Conservation (phyloP, 2,113 vertebrate species). For the Cyanocitta stelleri region DNA sequence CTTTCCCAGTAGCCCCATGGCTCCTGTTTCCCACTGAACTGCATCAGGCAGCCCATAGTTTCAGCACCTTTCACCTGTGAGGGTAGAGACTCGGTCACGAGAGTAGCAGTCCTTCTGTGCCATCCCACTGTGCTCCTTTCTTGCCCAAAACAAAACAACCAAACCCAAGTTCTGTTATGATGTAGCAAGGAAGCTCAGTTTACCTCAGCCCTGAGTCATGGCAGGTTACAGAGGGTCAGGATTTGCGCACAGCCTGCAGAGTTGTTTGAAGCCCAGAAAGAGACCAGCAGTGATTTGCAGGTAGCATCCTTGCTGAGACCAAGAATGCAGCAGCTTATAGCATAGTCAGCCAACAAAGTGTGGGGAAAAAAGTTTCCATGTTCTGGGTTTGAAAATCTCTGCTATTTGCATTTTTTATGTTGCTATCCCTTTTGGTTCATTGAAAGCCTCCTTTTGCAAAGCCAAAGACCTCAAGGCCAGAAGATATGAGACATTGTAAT, state of each 20-base stretch:
- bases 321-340: not conserved
- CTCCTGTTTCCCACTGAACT: not conserved
- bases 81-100: not conserved
- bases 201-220: not conserved
- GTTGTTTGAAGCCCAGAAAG: not conserved
- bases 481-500: not conserved
- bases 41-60: not conserved
- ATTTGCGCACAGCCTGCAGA: not conserved
- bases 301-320: not conserved
- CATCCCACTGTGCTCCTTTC: not conserved
- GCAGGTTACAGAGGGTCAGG: not conserved
- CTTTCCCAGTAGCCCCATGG: not conserved
- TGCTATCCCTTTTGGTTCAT: not conserved
- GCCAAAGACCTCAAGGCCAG: not conserved
- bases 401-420: not conserved
- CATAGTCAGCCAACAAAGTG: not conserved
- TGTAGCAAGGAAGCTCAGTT: not conserved
- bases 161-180: not conserved
- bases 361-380: not conserved
- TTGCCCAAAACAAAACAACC: not conserved
- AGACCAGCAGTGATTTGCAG: not conserved
- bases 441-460: not conserved
- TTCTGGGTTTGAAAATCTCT: not conserved
- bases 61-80: not conserved
- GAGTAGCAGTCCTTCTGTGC: not conserved